These are phyloP conservation scores for Spea bombifrons DNA, from an alignment of 2,113 vertebrate species.

Conservation along the genomic window DNA sequence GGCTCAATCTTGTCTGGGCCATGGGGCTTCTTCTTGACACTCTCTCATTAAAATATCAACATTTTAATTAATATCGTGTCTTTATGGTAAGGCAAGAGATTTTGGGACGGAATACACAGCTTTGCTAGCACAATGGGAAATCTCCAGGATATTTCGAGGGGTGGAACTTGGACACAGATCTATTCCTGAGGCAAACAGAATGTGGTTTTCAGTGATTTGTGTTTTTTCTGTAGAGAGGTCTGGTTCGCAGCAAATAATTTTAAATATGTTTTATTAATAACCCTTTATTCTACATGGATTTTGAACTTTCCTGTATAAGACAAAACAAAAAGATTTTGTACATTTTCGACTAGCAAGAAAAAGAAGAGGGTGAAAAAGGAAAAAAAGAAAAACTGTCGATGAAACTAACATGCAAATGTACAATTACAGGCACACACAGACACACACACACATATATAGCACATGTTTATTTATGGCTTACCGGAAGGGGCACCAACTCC, in stretches of 20 bases:
- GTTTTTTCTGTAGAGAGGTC: background rate
- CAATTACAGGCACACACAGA: too few relatives aligned
- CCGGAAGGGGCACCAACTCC: too few relatives aligned
- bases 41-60: slow-evolving; percentile 33
- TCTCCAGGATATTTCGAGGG: slow-evolving; percentile 16
- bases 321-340: too few relatives aligned
- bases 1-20: background rate
- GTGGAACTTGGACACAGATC: slow-evolving; percentile 8
- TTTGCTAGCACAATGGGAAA: slow-evolving; percentile 15
- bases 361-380: too few relatives aligned
- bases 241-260: background rate
- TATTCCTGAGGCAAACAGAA: slow-evolving; percentile 14
- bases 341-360: too few relatives aligned
- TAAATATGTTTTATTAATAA: background rate
- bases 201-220: background rate
- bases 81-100: slow-evolving; percentile 10
- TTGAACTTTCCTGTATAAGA: too few relatives aligned
- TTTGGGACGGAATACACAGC: background rate
- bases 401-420: too few relatives aligned
- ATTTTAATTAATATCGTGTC: slow-evolving; percentile 34
- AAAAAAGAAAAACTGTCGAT: too few relatives aligned
- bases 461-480: too few relatives aligned
- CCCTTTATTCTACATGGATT: too few relatives aligned
- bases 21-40: background rate
- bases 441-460: too few relatives aligned